Evolutionary conservation across 37 sponge, comb jelly and placozoan genomes (phyloP), one percentile per base, ranked within the genome.

Genomic region (Corticium candelabrum): DNA sequence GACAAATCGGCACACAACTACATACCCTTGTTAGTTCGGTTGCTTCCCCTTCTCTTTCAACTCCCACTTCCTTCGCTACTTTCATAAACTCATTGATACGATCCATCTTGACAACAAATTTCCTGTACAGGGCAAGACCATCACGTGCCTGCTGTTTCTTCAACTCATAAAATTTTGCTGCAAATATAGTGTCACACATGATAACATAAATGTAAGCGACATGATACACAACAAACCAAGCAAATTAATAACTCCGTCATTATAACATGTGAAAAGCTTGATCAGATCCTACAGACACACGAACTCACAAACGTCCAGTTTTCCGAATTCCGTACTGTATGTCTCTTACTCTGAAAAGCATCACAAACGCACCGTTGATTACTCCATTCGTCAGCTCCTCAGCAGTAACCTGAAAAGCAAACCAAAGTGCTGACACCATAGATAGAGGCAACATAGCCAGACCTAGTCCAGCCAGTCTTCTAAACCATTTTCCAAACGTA

Each of bases 121-220:
- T 88, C 34, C 82, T 76, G 81, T 94, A 94, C 5, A 73, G 38
- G 3, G 84, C 91, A 1, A 94, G 74, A 29, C 82, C 81, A 43
- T 94, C 96, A 39, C 81, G 83, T n/a, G 86, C 86, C 34, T 90
- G 87, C 30, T 76, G 35, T 77, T 89, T 90, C 86, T 88, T 90
- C 89, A 90, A 84, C 40, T 94, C 96, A 83, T 89, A 94, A 41
- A 86, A 94, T 40, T 85, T 84, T 69, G 86, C 88, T 87, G 78
- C 27, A 69, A 30, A 68, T 34, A 36, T 30, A 41, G n/a, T n/a
- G n/a, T n/a, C n/a, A n/a, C n/a, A n/a, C n/a, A 4, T 37, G 37
- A 72, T 39, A 35, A 27, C 35, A 67, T 3, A 36, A 3, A 80
- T 32, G 1, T 29, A 2, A 79, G 21, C 75, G 39, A 4, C 33